Evolutionary conservation across 2,888 invertebrate species (phyloP).

Genomic region (Synanthedon formicaeformis): DNA sequence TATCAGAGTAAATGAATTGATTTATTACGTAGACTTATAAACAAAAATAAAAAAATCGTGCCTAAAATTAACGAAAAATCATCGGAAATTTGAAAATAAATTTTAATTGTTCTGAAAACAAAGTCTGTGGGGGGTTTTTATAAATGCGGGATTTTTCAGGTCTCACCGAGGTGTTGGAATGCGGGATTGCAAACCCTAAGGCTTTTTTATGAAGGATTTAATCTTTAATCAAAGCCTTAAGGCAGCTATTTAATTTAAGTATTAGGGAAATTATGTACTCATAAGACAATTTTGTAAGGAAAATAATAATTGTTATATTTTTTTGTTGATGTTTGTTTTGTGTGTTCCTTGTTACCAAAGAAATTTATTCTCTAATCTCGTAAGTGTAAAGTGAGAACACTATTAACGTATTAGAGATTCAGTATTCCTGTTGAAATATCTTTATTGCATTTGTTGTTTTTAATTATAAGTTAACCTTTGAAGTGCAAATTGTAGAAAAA

Average conservation of each 20-base stretch:
- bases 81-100: too few species aligned
- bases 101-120: too few species aligned
- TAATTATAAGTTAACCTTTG: conserved; percentile 54
- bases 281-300: conserved; percentile 37
- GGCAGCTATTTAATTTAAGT: neutral
- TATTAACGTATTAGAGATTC: conserved; percentile 39
- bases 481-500: conserved; percentile 47
- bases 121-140: too few species aligned
- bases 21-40: too few species aligned
- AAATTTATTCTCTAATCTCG: conserved; percentile 11
- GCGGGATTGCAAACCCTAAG: too few species aligned
- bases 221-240: neutral
- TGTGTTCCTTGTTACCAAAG: conserved; percentile 70
- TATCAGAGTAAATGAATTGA: too few species aligned
- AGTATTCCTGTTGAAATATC: conserved; percentile 45
- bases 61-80: too few species aligned
- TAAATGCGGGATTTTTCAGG: too few species aligned
- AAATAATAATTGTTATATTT: conserved; percentile 57
- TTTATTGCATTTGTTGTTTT: conserved; percentile 52
- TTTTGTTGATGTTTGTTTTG: conserved; percentile 60
- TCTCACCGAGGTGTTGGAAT: too few species aligned
- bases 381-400: conserved; percentile 13
- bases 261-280: conserved; percentile 11
- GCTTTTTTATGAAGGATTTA: too few species aligned
- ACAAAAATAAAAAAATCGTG: too few species aligned